Conservation (phyloP, 2,797 vertebrate genomes). For the Galago senegalensis region DNA sequence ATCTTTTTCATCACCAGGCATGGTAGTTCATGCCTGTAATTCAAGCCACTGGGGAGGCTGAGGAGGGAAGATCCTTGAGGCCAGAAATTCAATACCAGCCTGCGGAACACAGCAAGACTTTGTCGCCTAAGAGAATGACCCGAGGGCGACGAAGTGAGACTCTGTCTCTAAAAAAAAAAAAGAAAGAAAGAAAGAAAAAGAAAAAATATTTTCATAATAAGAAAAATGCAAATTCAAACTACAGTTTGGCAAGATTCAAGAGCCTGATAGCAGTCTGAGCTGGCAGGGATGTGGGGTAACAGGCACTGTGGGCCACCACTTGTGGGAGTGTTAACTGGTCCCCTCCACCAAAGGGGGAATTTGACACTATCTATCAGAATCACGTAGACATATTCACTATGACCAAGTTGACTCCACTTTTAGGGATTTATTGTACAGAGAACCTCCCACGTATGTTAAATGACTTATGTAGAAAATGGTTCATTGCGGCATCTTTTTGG, state of each 20-base stretch:
- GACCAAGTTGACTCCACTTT: not conserved
- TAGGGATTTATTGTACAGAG: not conserved
- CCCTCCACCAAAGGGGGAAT: constrained; percentile 37
- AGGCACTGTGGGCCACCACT: not conserved
- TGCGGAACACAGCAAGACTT: too few relatives aligned
- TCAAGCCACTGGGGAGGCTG: too few relatives aligned
- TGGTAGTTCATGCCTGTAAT: too few relatives aligned
- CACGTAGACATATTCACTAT: not conserved
- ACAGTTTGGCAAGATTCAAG: not conserved
- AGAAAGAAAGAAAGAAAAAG: too few relatives aligned
- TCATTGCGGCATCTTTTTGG: not conserved
- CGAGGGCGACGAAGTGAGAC: too few relatives aligned
- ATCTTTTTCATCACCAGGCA: not conserved
- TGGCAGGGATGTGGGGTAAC: constrained; percentile 55
- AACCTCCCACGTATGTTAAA: not conserved
- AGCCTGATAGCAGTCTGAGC: not conserved
- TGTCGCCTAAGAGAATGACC: too few relatives aligned
- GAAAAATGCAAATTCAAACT: constrained; percentile 12
- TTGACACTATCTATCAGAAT: constrained; percentile 14
- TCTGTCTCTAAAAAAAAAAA: too few relatives aligned
- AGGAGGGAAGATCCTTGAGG: too few relatives aligned
- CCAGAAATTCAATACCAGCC: too few relatives aligned
- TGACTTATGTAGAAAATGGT: not conserved
- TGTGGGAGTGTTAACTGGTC: not conserved
- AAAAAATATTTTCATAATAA: not conserved